Base-by-base conservation (phyloP, 2,888 invertebrate species). In the Phengaris arion region DNA sequence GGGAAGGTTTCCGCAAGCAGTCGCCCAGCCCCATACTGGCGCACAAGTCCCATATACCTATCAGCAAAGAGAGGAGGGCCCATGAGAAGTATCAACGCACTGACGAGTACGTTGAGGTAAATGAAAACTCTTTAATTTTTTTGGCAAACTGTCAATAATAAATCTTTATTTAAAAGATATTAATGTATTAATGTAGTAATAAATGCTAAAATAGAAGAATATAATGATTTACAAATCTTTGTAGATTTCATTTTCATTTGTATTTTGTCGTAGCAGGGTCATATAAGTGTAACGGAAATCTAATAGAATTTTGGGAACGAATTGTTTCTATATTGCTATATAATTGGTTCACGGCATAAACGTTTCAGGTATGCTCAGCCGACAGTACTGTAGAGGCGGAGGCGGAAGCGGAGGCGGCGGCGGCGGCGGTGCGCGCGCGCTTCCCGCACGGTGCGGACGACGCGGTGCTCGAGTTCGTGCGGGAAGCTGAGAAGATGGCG, bases 401-500 rank as follows among this genome's bases (percentile, higher is more conserved):
- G n/a, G 77, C 52, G 6, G 78, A 77, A 35, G 57, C 51, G 51
- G 78, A 76, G 52, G 78, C 78, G 77, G 77, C 7, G 51, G 78
- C 75, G 73, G 81, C 81, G 77, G 77, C 76, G 76, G 75, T 82
- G 78, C 79, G 79, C 35, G 77, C 77, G 57, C 80, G 81, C 10
- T 83, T 82, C 81, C 83, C 80, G 22, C 79, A 74, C 13, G 83
- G 78, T 74, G 77, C 80, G 52, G 87, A 86, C 81, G 81, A 75
- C 55, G 84, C 81, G 81, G 77, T 86, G 82, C 78, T 74, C 76
- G 79, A 75, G 79, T 87, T 83, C 79, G 84, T 81, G 81, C 77
- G 78, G 70, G 84, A 75, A 52, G 90, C 87, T 12, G 79, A 90
- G 77, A 86, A 87, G 77, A 94, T 95, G 94, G 83, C 94, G 76